Percentiles rank a stretch among this genome's conserved stretches.
Conservation (phyloP, 2,888 invertebrate species). For the Frankliniella fusca region DNA sequence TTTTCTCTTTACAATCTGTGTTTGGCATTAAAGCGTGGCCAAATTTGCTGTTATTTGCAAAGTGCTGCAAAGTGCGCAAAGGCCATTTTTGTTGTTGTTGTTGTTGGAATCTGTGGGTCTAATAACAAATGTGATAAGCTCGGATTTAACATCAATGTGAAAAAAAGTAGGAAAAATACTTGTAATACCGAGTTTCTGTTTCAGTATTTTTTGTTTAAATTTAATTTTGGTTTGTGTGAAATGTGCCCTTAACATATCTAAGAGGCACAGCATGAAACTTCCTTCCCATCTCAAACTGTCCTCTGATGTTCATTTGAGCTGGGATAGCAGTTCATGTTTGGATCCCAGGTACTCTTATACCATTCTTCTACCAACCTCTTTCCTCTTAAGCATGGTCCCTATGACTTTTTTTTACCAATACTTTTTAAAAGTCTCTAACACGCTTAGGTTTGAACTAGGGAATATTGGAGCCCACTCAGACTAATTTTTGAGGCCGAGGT, state of each 20-base stretch:
- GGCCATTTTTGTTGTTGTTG: background rate
- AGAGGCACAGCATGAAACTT: background rate
- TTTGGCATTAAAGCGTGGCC: background rate
- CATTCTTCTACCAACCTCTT: background rate
- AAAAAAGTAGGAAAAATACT: background rate
- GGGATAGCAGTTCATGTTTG: background rate
- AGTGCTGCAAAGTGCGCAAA: too few relatives aligned
- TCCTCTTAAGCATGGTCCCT: background rate
- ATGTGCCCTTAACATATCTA: background rate
- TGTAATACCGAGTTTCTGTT: background rate
- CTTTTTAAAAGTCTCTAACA: background rate
- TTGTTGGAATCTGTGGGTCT: background rate
- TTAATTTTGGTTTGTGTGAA: background rate
- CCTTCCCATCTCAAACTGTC: background rate
- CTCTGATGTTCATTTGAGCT: background rate
- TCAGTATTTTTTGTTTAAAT: background rate
- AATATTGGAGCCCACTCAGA: background rate
- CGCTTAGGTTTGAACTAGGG: background rate
- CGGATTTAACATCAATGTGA: background rate
- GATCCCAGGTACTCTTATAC: constrained; percentile 11
- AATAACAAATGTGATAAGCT: background rate
- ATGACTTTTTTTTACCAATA: background rate
- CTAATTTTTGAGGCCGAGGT: background rate
- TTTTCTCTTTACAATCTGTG: background rate
- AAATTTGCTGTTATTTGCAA: too few relatives aligned